phyloP scores from a whole-genome alignment of 1,140 invertebrate species.

The Odontomachus brunneus region DNA sequence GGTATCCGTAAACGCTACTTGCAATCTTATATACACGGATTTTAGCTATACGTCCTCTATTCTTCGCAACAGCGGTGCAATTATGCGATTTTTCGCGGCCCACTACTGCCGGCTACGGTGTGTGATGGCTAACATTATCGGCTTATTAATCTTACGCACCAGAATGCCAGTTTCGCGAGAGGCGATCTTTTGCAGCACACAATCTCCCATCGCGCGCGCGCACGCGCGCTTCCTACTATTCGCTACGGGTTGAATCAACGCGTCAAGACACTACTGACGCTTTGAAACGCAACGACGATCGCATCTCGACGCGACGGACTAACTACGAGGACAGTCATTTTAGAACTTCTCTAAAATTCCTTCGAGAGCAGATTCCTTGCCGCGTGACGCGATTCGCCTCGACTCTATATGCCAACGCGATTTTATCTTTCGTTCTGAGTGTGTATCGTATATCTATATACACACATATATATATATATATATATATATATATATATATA shows the following conservation, averaged over 20 bases:
- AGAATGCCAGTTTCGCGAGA: conserved; percentile 35
- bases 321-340: conserved; percentile 41
- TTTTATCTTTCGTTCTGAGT: conserved; percentile 23
- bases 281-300: conserved; percentile 6
- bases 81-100: conserved; percentile 46
- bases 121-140: conserved; percentile 28
- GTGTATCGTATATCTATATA: not conserved
- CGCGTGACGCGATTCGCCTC: conserved; percentile 16
- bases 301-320: conserved; percentile 20
- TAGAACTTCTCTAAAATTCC: not conserved
- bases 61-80: conserved; percentile 41
- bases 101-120: conserved; percentile 31
- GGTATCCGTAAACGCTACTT: conserved; percentile 23
- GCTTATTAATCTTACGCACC: conserved; percentile 36
- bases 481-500: no score
- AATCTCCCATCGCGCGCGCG: not conserved
- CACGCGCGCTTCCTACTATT: conserved; percentile 3
- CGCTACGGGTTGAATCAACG: conserved; percentile 31
- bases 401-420: conserved; percentile 28
- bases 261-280: conserved; percentile 31
- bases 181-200: conserved; percentile 50
- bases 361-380: not conserved
- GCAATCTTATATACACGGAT: conserved; percentile 49
- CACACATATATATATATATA: not conserved
- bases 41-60: conserved; percentile 25